Evolutionary conservation across 2,113 vertebrate species (phyloP), one percentile per base, ranked within the genome.

Genomic region (Nicator chloris): DNA sequence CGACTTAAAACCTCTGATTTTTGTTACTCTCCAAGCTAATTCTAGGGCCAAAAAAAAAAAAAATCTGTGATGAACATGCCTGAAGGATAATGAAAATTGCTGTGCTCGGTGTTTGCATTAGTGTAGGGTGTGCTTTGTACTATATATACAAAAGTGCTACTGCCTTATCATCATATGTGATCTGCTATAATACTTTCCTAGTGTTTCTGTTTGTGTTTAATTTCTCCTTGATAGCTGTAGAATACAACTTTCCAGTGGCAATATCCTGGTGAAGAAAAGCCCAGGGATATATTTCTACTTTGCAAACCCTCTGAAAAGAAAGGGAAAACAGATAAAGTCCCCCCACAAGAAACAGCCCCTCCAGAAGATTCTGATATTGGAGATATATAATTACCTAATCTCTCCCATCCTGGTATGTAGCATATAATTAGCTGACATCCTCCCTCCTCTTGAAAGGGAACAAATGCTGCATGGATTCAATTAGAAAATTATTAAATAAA

Each of bases 61-160:
- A 60, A 47, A 20, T 44, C 39, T 82, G 37, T 86, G 56, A 79
- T 81, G 81, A 78, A 30, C 51, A 66, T 63, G 90, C 86, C 96
- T 86, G 65, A 86, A 94, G 93, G 93, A 57, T 81, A 5, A 17
- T 79, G 61, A 60, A 92, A 90, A 90, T 85, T 88, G 37, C 69
- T 91, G n/a, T 70, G 37, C 82, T 96, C 93, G 86, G 65, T 81
- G 64, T 65, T 86, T 89, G 49, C 30, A 49, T 82, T 91, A n/a
- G 44, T 28, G 45, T 31, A 31, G 65, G 28, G 15, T 57, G 53
- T 82, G 77, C 81, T 96, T 95, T 92, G 78, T 86, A 50, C 65
- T 95, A 24, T 54, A 23, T 64, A 83, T 82, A 77, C 61, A 76
- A 68, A 94, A 93, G 50, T 79, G 61, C 45, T 96, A 10, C 70